phyloP scores from a whole-genome alignment of 2,888 invertebrate species.

The Euzophera pinguis region DNA sequence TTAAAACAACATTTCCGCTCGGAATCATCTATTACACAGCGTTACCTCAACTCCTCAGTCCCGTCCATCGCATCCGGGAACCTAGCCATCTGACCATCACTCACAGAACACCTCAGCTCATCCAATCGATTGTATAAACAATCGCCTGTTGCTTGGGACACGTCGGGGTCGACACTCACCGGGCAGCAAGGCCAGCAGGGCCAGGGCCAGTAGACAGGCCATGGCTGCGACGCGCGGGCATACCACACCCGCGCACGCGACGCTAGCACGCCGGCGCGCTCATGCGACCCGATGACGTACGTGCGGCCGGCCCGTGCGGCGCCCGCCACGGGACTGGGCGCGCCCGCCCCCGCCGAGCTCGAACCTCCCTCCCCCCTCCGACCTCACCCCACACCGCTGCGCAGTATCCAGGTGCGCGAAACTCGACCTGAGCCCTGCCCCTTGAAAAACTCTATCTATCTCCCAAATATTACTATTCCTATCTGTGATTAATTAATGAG shows the following conservation, averaged over 20 bases:
- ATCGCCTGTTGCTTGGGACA: constrained; percentile 61
- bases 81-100: constrained; percentile 35
- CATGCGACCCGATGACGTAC: constrained; percentile 57
- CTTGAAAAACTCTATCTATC: constrained; percentile 29
- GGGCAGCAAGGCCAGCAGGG: constrained; percentile 71
- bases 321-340: constrained; percentile 70
- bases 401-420: constrained; percentile 60
- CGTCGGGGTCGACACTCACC: constrained; percentile 55
- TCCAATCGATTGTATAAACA: constrained; percentile 47
- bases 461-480: constrained; percentile 16
- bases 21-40: constrained; percentile 18
- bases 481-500: constrained; percentile 11
- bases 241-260: constrained; percentile 77
- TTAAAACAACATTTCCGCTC: constrained; percentile 23
- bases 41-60: constrained; percentile 23
- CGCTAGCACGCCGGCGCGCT: constrained; percentile 75
- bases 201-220: constrained; percentile 70
- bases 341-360: constrained; percentile 39
- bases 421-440: constrained; percentile 40
- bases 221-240: constrained; percentile 76
- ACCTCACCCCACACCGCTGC: constrained; percentile 34
- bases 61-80: constrained; percentile 21
- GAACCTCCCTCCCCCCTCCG: constrained; percentile 41
- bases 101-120: constrained; percentile 69
- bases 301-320: constrained; percentile 68